Evolutionary conservation across 2,113 vertebrate genomes (phyloP), one percentile per base, ranked within the genome.

Genomic region (Callocephalon fimbriatum): DNA sequence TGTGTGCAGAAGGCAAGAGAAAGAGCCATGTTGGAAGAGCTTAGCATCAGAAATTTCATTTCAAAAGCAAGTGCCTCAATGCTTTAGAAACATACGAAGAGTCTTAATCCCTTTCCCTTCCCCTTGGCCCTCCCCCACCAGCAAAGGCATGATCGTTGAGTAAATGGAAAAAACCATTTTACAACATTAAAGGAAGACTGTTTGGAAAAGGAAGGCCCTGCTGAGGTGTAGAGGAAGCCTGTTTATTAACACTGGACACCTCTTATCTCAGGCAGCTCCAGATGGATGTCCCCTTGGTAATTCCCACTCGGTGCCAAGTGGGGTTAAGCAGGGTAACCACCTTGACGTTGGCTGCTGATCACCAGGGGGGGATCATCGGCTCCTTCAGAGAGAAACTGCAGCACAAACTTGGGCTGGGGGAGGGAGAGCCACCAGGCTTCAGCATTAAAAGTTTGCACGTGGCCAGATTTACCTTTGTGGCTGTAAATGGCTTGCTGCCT

Each of bases 171-270:
- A 99, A 99, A 98, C 72, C 98, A 98, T 98, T 98, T 97, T 97
- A 98, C 98, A 98, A 99, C 99, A 99, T 99, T 98, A 99, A 99
- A 99, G 99, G 98, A 98, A 98, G 97, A 95, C 96, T 99, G 99
- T 99, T 99, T 99, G 98, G 98, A 99, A 99, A 99, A 98, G 99
- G 99, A 99, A 99, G 98, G 98, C 98, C 98, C 98, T 98, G 99
- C 98, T 97, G 99, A 99, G 99, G 98, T 98, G 98, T 98, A 99
- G 98, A 99, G 99, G 99, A 99, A 99, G 99, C 98, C 98, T 99
- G 99, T 97, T 98, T 98, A 98, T 98, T 99, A 99, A 99, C 99
- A 99, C 98, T 97, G 98, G 98, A 98, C 99, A 99, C 98, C 98
- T 99, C 99, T 99, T 99, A 99, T 99, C 99, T 98, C 98, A 97